Percentiles rank a stretch among this genome's conserved stretches.
These are phyloP conservation scores for Phalacrocorax carbo DNA, from an alignment of 2,113 vertebrate species.

Conservation along the genomic window DNA sequence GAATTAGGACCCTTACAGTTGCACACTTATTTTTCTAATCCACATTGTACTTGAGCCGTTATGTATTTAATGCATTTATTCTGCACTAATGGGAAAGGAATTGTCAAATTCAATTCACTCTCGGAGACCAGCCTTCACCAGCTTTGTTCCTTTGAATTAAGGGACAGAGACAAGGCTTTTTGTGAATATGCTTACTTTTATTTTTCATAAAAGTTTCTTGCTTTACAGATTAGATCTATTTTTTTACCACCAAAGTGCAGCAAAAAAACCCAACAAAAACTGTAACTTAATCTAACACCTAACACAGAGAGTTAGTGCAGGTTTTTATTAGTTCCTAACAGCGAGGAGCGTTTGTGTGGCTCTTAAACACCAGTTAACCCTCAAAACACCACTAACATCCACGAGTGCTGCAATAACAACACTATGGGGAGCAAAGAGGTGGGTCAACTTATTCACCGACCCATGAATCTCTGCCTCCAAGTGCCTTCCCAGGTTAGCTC, in stretches of 20 bases:
- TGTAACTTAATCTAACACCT: not conserved
- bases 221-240: not conserved
- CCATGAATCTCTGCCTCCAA: not conserved
- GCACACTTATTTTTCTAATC: not conserved
- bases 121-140: not conserved
- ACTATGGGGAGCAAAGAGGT: not conserved
- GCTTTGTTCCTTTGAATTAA: not conserved
- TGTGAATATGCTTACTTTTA: not conserved
- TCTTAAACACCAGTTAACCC: not conserved
- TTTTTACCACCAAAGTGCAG: not conserved
- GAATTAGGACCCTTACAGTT: not conserved
- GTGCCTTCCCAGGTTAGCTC: not conserved
- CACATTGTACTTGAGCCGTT: not conserved
- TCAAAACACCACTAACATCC: not conserved
- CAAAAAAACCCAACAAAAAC: not conserved
- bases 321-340: not conserved
- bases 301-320: not conserved
- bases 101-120: not conserved
- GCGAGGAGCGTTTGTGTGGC: not conserved
- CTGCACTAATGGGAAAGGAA: not conserved
- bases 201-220: not conserved
- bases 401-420: accelerated
- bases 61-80: not conserved
- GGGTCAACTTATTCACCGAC: not conserved
- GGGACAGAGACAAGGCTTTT: not conserved